These are phyloP conservation scores for Sciaenops ocellatus DNA, from an alignment of 2,797 vertebrate species.

Conservation along the genomic window DNA sequence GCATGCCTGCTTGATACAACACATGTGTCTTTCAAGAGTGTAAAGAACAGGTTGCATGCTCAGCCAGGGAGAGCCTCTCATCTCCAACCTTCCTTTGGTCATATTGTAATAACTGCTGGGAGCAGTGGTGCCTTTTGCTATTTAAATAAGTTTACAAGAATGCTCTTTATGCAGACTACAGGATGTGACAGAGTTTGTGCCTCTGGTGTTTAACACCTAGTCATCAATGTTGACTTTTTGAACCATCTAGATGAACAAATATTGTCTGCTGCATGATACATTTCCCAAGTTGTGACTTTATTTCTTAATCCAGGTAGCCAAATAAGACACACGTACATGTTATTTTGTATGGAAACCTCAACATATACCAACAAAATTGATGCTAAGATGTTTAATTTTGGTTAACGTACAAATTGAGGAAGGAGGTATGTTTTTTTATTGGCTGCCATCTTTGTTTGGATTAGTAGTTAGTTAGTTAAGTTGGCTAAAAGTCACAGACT, in stretches of 20 bases:
- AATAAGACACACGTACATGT: neutral
- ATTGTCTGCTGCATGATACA: too few relatives aligned
- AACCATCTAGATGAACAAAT: neutral
- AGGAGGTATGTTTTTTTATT: neutral
- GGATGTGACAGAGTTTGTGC: neutral
- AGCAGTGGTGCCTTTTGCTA: neutral
- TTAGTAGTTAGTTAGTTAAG: too few relatives aligned
- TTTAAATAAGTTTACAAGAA: neutral
- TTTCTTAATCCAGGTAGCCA: neutral
- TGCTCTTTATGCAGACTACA: neutral
- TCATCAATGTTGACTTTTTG: neutral
- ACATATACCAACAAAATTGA: neutral
- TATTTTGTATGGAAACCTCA: neutral
- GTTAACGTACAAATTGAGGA: too few relatives aligned
- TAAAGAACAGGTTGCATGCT: conserved; percentile 15
- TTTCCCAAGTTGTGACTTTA: neutral
- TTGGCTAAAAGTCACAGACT: neutral
- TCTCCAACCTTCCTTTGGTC: neutral
- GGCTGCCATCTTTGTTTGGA: neutral
- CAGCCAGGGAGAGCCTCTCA: neutral
- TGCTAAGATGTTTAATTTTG: neutral
- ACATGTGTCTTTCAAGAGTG: neutral
- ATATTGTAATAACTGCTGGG: neutral
- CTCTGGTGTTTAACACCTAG: neutral
- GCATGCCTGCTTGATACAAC: conserved; percentile 9